Evolutionary conservation across 2,888 invertebrate species (phyloP), one percentile per base, ranked within the genome.

Genomic region (Cheilosia variabilis): DNA sequence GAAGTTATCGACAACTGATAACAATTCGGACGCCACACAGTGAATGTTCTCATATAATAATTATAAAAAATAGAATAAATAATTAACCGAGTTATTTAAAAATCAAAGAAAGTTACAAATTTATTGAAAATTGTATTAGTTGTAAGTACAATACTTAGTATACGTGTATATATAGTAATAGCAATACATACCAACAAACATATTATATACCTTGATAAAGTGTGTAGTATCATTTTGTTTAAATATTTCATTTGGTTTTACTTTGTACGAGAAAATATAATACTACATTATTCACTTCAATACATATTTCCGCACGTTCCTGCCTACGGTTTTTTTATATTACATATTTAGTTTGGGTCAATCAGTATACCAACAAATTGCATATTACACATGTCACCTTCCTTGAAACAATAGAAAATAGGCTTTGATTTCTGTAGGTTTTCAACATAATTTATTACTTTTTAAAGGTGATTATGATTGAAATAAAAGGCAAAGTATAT

Each of bases 231-330:
- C 10, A 57, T 57, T 27, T 5, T 53, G 15, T 53, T 53, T 27
- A 53, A 24, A 58, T 37, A 37, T 57, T 57, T 57, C 4, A 17
- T 57, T 57, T 57, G 31, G 57, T 19, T 58, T 58, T 37, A 17
- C 34, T 37, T 31, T 58, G 58, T 58, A 37, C 34, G 37, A 58
- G 57, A 17, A 58, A 58, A 58, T 34, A 58, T 37, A 34, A 53
- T 53, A 24, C 31, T 58, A 58, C 58, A 58, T 34, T 34, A 41
- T 37, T 15, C 27, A 58, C 19, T 58, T 31, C 87, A 82, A 82
- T 83, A 78, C 87, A 87, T 88, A 88, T 90, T 91, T 91, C 91
- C 92, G 92, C 92, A 92, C 92, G 92, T 91, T 91, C 92, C 92
- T 92, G 92, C 92, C 92, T 91, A 91, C 90, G 91, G 89, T 92